A percentile compares a stretch with the other conserved stretches of the same genome.
phyloP scores from a whole-genome alignment of 2,888 invertebrate genomes.

The Leptogaster cylindrica region DNA sequence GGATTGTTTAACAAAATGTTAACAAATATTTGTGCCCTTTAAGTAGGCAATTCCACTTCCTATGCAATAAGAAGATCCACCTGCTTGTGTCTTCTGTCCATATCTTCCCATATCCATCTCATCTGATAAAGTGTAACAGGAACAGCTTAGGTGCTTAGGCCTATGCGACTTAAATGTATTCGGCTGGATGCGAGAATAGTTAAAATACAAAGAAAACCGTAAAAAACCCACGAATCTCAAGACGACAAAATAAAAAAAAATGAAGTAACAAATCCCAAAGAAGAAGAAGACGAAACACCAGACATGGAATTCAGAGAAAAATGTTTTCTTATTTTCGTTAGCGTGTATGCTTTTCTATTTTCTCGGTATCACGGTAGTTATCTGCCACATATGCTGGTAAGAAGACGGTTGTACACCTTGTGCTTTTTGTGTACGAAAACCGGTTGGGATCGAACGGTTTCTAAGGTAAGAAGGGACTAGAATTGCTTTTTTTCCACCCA shows the following conservation, averaged over 20 bases:
- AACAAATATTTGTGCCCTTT: too few relatives aligned
- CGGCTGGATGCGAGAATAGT: slow-evolving; percentile 23
- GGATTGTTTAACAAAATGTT: too few relatives aligned
- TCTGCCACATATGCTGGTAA: slow-evolving; percentile 31
- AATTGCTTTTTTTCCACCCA: slow-evolving; percentile 20
- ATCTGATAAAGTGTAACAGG: slow-evolving; percentile 12
- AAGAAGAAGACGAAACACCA: slow-evolving; percentile 13
- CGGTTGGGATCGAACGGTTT: slow-evolving; percentile 39
- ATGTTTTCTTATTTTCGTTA: not conserved
- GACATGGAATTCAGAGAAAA: slow-evolving; percentile 31
- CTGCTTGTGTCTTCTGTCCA: slow-evolving; percentile 4
- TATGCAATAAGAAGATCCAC: slow-evolving; percentile 22
- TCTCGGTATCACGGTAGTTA: slow-evolving; percentile 22
- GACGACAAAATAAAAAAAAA: slow-evolving; percentile 1
- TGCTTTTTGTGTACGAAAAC: slow-evolving; percentile 37
- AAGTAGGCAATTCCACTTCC: too few relatives aligned
- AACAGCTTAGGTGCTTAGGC: too few relatives aligned
- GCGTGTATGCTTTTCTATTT: slow-evolving; percentile 38
- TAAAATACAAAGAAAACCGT: slow-evolving; percentile 1
- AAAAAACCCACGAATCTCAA: too few relatives aligned
- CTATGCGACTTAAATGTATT: slow-evolving; percentile 18
- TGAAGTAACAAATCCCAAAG: not conserved
- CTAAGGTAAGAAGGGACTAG: slow-evolving; percentile 38
- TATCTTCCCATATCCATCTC: slow-evolving; percentile 27
- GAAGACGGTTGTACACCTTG: slow-evolving; percentile 21